A percentile compares a stretch with the other conserved stretches of the same genome.
These are phyloP conservation scores for Alexandromys oeconomus DNA, from an alignment of 2,797 vertebrate genomes.

Conservation along the genomic window DNA sequence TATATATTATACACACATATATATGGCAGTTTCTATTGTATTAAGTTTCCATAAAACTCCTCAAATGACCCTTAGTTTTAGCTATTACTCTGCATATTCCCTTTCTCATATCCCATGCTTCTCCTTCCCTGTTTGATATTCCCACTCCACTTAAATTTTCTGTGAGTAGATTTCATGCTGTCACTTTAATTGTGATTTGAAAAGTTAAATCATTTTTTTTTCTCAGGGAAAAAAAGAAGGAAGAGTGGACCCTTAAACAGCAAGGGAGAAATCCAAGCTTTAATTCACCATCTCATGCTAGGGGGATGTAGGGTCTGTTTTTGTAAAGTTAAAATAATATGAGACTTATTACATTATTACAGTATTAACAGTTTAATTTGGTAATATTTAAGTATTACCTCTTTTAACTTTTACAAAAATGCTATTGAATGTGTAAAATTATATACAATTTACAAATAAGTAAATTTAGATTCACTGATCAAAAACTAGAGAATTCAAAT, in stretches of 20 bases:
- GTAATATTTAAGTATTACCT: neutral
- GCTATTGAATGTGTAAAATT: neutral
- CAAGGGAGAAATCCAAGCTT: neutral
- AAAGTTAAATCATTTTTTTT: neutral
- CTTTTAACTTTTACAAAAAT: neutral
- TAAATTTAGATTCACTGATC: neutral
- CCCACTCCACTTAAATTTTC: neutral
- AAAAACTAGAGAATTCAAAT: neutral
- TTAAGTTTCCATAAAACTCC: neutral
- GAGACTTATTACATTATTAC: neutral
- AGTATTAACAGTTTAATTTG: neutral
- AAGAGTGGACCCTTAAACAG: neutral
- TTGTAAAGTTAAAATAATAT: slow-evolving; percentile 25
- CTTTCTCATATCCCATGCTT: neutral
- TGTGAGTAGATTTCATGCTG: neutral
- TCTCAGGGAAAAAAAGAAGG: neutral
- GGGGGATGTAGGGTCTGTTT: neutral
- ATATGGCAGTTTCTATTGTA: neutral
- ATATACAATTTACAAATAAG: neutral
- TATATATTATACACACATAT: neutral
- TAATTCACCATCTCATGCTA: neutral
- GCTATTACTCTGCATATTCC: neutral
- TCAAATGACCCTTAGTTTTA: neutral
- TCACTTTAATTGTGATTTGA: neutral
- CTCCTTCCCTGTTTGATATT: neutral